phyloP scores from a whole-genome alignment of 2,113 vertebrate species.

The Phyllopteryx taeniolatus region DNA sequence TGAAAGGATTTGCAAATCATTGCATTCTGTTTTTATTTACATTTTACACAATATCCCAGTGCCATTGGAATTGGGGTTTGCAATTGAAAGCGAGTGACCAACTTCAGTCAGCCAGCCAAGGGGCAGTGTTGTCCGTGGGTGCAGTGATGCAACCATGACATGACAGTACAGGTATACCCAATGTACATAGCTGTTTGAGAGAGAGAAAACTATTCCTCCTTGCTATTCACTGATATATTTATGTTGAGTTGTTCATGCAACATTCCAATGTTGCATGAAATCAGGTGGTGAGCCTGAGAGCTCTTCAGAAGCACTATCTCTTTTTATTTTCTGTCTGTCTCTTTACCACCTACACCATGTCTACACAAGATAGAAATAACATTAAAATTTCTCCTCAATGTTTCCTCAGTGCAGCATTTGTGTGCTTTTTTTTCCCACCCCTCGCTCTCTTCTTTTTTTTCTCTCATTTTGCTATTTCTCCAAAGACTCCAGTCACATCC shows the following conservation, averaged over 20 bases:
- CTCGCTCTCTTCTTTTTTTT: slow-evolving; percentile 10
- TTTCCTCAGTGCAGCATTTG: slow-evolving; percentile 39
- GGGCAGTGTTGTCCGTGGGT: background rate
- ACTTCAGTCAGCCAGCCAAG: background rate
- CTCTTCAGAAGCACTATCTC: slow-evolving; percentile 14
- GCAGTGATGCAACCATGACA: background rate
- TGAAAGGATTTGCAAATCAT: too few relatives aligned
- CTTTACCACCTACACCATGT: slow-evolving; percentile 20
- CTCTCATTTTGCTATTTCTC: slow-evolving; percentile 75
- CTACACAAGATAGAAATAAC: slow-evolving; percentile 40
- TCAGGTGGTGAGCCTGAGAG: slow-evolving; percentile 24
- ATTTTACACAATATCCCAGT: too few relatives aligned
- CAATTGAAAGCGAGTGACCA: background rate
- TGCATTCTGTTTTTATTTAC: too few relatives aligned
- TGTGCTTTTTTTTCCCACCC: slow-evolving; percentile 28
- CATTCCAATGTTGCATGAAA: slow-evolving; percentile 7
- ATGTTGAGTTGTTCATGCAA: background rate
- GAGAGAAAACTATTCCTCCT: background rate
- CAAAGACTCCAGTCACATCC: slow-evolving; percentile 98
- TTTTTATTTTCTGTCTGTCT: slow-evolving; percentile 6
- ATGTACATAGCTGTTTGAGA: background rate
- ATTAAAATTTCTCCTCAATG: slow-evolving; percentile 35
- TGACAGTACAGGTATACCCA: background rate
- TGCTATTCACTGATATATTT: background rate
- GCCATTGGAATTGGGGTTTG: too few relatives aligned